Evolutionary conservation across 2,888 invertebrate genomes (phyloP), one percentile per base, ranked within the genome.

Genomic region (Serripes groenlandicus): DNA sequence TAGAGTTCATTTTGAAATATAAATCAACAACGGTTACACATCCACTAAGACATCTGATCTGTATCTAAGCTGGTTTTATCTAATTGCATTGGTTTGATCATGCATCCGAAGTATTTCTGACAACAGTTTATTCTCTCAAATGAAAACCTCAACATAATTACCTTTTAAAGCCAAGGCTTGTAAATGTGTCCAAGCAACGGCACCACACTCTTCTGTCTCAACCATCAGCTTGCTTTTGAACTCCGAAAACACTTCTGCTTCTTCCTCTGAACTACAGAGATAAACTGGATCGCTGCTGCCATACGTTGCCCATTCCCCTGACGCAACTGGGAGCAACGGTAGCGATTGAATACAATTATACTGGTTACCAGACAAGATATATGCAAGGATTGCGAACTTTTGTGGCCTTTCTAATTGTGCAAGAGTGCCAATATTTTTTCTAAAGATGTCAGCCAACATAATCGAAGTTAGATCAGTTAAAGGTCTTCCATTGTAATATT

Each of bases 171-270:
- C 66, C 66, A 66, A 42, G 3, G 37, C 11, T 23, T 66, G n/a
- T 28, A 66, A 42, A 42, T 66, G 26, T 23, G 21, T 21, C 66
- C 66, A 70, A 9, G 34, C 23, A 5, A 30, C 11, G 1, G 52
- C 54, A 21, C 30, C n/a, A 21, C 18, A 21, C 9, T 30, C 30
- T 30, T 49, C 3, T 11, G 54, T 54, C 23, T 9, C 30, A 54
- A n/a, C 9, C 11, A 73, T 42, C 35, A 73, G 7, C 15, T 9
- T 32, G 1, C 72, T 71, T 35, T 82, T 81, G 26, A 80, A 71
- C 7, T 84, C 82, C 15, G 83, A 81, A 68, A 88, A 77, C 52
- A 88, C 18, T 28, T 60, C 28, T n/a, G 70, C 54, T 49, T 56
- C 60, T 42, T 58, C 69, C 60, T 73, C 72, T 15, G 58, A 37